These are phyloP conservation scores for Aphodius sticticus DNA, from an alignment of 2,888 invertebrate genomes.

Conservation along the genomic window DNA sequence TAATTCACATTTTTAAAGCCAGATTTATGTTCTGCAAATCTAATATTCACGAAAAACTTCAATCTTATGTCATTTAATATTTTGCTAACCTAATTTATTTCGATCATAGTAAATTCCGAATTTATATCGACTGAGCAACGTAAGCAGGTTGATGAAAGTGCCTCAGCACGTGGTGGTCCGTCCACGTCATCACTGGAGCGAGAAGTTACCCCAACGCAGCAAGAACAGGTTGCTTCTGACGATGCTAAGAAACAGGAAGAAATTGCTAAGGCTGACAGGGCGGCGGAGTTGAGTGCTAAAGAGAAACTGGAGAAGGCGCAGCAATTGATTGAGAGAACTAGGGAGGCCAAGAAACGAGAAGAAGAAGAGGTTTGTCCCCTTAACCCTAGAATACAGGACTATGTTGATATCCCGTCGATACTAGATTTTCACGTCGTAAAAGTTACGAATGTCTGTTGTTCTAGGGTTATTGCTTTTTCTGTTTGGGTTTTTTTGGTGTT, in stretches of 20 bases:
- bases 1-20: slow-evolving; percentile 30
- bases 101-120: background rate
- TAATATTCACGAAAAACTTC: too few relatives aligned
- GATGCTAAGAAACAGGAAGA: slow-evolving; percentile 54
- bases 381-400: too few relatives aligned
- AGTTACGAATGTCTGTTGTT: too few relatives aligned
- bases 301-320: slow-evolving; percentile 72
- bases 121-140: slow-evolving; percentile 16
- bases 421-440: too few relatives aligned
- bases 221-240: background rate
- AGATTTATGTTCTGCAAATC: slow-evolving; percentile 51
- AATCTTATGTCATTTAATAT: background rate
- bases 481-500: too few relatives aligned
- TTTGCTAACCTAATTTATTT: background rate
- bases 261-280: slow-evolving; percentile 7
- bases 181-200: background rate
- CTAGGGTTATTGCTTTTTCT: too few relatives aligned
- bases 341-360: slow-evolving; percentile 69
- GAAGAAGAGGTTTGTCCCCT: slow-evolving; percentile 67
- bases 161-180: background rate
- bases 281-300: slow-evolving; percentile 52
- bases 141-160: slow-evolving; percentile 6
- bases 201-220: background rate
- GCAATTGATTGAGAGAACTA: slow-evolving; percentile 72
- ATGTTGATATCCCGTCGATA: too few relatives aligned